phyloP scores from a whole-genome alignment of 2,113 vertebrate genomes.

The Gymnocephalus cernua region DNA sequence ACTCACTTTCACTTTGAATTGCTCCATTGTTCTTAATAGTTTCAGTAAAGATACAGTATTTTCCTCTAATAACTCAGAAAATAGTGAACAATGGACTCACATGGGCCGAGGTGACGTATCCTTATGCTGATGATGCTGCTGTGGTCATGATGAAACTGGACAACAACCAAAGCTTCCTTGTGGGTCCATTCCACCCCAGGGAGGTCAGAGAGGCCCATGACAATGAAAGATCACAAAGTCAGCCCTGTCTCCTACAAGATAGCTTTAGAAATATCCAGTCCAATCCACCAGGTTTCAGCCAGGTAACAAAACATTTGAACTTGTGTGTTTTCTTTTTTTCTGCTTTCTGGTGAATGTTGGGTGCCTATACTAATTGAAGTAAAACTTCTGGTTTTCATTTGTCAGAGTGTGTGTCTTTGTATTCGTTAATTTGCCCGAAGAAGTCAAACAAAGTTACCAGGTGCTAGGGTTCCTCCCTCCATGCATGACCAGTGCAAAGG shows the following conservation, averaged over 20 bases:
- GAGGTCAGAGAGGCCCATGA: neutral
- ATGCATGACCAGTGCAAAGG: neutral
- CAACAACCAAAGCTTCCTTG: neutral
- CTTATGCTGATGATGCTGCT: neutral
- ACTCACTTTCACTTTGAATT: neutral
- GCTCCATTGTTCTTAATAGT: neutral
- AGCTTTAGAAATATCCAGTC: neutral
- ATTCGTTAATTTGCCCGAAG: neutral
- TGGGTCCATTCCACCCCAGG: accelerated
- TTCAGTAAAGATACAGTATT: neutral
- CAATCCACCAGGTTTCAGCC: neutral
- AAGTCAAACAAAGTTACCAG: neutral
- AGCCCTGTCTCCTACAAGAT: neutral
- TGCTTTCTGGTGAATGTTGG: neutral
- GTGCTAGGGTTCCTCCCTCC: neutral
- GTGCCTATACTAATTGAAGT: neutral
- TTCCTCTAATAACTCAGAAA: neutral
- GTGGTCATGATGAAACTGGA: neutral
- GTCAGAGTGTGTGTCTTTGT: neutral
- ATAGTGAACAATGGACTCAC: neutral
- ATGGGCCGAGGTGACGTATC: neutral
- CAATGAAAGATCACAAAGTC: neutral
- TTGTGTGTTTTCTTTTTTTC: neutral
- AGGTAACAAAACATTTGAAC: neutral
- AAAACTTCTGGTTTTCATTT: neutral